These are phyloP conservation scores for Galleria mellonella DNA, from an alignment of 1,140 invertebrate species.

Conservation along the genomic window DNA sequence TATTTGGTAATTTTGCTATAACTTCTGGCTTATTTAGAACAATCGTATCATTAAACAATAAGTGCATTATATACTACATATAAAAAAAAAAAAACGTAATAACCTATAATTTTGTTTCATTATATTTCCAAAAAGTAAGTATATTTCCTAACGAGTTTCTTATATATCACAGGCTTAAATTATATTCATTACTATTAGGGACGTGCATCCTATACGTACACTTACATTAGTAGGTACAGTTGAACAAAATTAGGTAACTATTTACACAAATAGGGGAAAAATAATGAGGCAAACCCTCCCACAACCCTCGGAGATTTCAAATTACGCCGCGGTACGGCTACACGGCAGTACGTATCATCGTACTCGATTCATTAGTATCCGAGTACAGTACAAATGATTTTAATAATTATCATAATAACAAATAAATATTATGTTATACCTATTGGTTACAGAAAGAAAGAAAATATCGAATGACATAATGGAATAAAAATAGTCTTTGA, in stretches of 20 bases:
- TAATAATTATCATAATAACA: slow-evolving; percentile 8
- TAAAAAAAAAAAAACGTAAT: slow-evolving; percentile 7
- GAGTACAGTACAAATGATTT: slow-evolving; percentile 7
- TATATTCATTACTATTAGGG: slow-evolving; percentile 64
- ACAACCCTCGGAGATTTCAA: slow-evolving; percentile 71
- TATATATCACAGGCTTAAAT: slow-evolving; percentile 72
- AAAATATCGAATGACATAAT: too few species aligned
- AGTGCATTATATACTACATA: slow-evolving; percentile 21
- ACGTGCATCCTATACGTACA: slow-evolving; percentile 70
- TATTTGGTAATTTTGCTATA: too few species aligned
- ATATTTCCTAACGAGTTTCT: slow-evolving; percentile 49
- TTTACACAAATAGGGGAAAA: slow-evolving; percentile 71
- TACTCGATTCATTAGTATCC: slow-evolving; percentile 47
- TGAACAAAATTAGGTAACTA: slow-evolving; percentile 68
- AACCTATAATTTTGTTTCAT: slow-evolving; percentile 13
- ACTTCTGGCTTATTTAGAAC: too few species aligned
- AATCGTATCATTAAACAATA: slow-evolving; percentile 13
- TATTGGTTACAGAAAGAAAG: neutral
- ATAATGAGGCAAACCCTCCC: slow-evolving; percentile 69
- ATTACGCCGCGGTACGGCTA: slow-evolving; percentile 41
- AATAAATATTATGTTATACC: too few species aligned
- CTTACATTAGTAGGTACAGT: slow-evolving; percentile 55
- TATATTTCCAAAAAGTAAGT: slow-evolving; percentile 24
- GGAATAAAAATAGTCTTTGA: too few species aligned
- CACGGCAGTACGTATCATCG: slow-evolving; percentile 42